Evolutionary conservation across 2,797 vertebrate species (phyloP).

Genomic region (Microctenopoma lineatum): DNA sequence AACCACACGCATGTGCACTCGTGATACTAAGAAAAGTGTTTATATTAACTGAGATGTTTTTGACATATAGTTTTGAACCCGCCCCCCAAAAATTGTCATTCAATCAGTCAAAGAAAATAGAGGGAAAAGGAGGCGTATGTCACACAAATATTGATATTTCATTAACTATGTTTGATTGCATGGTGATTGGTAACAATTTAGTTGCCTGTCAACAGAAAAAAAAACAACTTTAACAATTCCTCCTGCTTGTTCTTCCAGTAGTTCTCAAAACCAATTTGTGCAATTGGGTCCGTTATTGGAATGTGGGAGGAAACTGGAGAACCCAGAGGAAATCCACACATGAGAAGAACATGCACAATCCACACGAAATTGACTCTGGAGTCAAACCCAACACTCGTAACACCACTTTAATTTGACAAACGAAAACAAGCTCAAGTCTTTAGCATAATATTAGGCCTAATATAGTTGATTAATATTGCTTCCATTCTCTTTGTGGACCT

Average conservation of each 20-base stretch:
- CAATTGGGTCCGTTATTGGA: constrained; percentile 46
- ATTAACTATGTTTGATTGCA: neutral
- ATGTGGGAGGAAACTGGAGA: constrained; percentile 63
- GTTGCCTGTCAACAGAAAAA: constrained; percentile 13
- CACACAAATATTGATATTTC: neutral
- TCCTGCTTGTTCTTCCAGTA: constrained; percentile 5
- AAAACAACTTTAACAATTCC: constrained; percentile 1
- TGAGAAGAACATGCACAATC: constrained; percentile 59
- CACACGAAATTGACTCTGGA: constrained; percentile 32
- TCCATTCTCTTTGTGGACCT: constrained; percentile 20
- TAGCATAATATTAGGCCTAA: constrained; percentile 11
- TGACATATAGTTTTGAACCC: neutral
- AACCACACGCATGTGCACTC: constrained; percentile 20
- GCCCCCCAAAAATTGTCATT: neutral
- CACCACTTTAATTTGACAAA: constrained; percentile 29
- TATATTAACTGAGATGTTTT: neutral
- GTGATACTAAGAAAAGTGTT: constrained; percentile 7
- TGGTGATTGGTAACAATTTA: constrained; percentile 1
- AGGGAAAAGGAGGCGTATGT: neutral
- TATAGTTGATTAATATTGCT: constrained; percentile 35
- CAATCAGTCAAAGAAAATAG: neutral
- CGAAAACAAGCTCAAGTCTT: constrained; percentile 27
- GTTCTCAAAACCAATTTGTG: constrained; percentile 24
- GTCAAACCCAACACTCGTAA: constrained; percentile 38
- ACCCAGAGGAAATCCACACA: constrained; percentile 67